Conservation (phyloP, 35 echinoderm and acorn worm genomes). For the Amphiura filiformis region DNA sequence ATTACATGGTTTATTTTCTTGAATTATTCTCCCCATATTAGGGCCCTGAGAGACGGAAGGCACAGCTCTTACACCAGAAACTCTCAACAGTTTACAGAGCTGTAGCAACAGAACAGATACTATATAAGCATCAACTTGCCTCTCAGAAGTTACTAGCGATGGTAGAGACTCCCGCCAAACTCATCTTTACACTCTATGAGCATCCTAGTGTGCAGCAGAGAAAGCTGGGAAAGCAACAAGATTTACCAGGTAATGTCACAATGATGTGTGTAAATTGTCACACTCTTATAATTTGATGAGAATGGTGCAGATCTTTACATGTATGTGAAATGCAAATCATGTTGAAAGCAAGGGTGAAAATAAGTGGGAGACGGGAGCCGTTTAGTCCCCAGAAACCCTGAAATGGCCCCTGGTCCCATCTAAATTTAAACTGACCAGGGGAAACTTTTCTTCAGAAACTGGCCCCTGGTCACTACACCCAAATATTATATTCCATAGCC, state of each 20-base stretch:
- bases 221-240: slow-evolving; percentile 37
- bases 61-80: slow-evolving; percentile 43
- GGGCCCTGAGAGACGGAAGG: slow-evolving; percentile 65
- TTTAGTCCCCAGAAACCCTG: too few species aligned
- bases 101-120: slow-evolving; percentile 78
- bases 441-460: too few species aligned
- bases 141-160: slow-evolving; percentile 33
- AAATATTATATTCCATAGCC: too few species aligned
- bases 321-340: background rate
- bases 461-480: too few species aligned
- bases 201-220: slow-evolving; percentile 69
- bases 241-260: slow-evolving; percentile 70
- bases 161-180: slow-evolving; percentile 61
- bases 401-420: too few species aligned
- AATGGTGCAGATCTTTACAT: background rate
- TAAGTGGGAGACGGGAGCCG: too few species aligned
- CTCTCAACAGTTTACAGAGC: slow-evolving; percentile 49
- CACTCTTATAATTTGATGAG: too few species aligned
- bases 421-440: too few species aligned
- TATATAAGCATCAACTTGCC: slow-evolving; percentile 58
- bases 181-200: slow-evolving; percentile 85
- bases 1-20: too few species aligned
- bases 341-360: too few species aligned
- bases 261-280: too few species aligned
- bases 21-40: too few species aligned